Evolutionary conservation across 2,888 invertebrate genomes (phyloP).

Genomic region (Hedychridium roseum): DNA sequence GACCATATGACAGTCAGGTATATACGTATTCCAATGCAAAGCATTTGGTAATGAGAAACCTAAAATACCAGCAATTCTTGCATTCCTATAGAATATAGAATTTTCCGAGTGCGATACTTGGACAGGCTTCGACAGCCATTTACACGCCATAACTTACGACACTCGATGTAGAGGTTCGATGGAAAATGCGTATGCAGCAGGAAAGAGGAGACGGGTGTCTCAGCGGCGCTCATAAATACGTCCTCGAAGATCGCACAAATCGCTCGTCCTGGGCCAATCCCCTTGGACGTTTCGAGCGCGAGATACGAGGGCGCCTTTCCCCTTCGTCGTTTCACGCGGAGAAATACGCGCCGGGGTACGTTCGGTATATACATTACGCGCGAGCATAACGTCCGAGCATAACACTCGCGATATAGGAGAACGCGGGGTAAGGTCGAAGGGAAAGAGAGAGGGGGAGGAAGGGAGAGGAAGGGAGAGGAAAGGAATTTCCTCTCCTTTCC

Average conservation of each 20-base stretch:
- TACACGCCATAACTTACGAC: constrained; percentile 22
- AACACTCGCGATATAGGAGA: constrained; percentile 31
- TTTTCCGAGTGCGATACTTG: no score
- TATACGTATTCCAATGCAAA: no score
- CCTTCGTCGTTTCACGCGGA: constrained; percentile 41
- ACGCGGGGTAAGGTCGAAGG: constrained; percentile 8
- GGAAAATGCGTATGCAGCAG: constrained; percentile 26
- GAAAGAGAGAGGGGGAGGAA: constrained; percentile 20
- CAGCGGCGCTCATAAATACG: constrained; percentile 52
- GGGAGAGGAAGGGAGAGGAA: constrained; percentile 21
- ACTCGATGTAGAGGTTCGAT: constrained; percentile 2
- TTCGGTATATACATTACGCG: constrained; percentile 23
- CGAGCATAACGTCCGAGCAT: constrained; percentile 30
- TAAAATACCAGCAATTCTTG: no score
- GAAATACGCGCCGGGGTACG: constrained; percentile 35
- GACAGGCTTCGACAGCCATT: constrained; percentile 16
- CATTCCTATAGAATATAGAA: no score
- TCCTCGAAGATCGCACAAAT: constrained; percentile 54
- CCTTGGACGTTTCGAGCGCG: constrained; percentile 35
- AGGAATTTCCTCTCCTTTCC: no score
- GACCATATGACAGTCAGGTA: no score
- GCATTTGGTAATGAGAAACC: no score
- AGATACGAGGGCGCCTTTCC: constrained; percentile 39
- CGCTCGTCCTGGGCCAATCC: constrained; percentile 49
- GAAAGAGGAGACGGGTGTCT: constrained; percentile 27